Percentiles rank a stretch among this genome's conserved stretches.
phyloP scores from a whole-genome alignment of 2,888 invertebrate species.

The Tetragnatha montana region DNA sequence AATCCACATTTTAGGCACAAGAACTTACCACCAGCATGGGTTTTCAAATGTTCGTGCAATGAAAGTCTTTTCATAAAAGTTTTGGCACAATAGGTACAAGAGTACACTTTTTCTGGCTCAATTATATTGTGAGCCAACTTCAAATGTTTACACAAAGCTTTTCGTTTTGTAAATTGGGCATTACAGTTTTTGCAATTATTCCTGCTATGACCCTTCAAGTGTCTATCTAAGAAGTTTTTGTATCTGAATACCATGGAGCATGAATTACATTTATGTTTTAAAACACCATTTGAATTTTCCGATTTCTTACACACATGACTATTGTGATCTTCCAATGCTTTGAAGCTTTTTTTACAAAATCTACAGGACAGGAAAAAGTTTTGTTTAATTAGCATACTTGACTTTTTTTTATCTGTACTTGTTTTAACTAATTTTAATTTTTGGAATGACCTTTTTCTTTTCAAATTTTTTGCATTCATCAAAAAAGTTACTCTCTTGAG shows the following conservation, averaged over 20 bases:
- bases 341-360: slow-evolving; percentile 55
- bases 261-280: slow-evolving; percentile 55
- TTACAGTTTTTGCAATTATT: slow-evolving; percentile 73
- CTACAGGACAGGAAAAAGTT: slow-evolving; percentile 45
- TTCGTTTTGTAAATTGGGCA: slow-evolving; percentile 73
- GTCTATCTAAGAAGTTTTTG: slow-evolving; percentile 71
- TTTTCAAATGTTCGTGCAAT: slow-evolving; percentile 73
- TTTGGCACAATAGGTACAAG: slow-evolving; percentile 74
- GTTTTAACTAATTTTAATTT: neutral
- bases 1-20: slow-evolving; percentile 74
- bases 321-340: slow-evolving; percentile 1
- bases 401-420: neutral
- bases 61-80: slow-evolving; percentile 73
- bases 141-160: slow-evolving; percentile 73
- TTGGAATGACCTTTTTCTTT: neutral
- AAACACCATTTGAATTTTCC: neutral
- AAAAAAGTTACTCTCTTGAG: neutral
- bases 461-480: neutral
- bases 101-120: slow-evolving; percentile 72
- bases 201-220: slow-evolving; percentile 73
- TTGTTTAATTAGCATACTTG: neutral
- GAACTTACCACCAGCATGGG: slow-evolving; percentile 73
- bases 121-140: slow-evolving; percentile 73
- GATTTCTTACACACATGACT: slow-evolving; percentile 42
- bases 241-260: slow-evolving; percentile 66